Evolutionary conservation across 1,140 invertebrate genomes (phyloP), one percentile per base, ranked within the genome.

Genomic region (Drosophila repleta): DNA sequence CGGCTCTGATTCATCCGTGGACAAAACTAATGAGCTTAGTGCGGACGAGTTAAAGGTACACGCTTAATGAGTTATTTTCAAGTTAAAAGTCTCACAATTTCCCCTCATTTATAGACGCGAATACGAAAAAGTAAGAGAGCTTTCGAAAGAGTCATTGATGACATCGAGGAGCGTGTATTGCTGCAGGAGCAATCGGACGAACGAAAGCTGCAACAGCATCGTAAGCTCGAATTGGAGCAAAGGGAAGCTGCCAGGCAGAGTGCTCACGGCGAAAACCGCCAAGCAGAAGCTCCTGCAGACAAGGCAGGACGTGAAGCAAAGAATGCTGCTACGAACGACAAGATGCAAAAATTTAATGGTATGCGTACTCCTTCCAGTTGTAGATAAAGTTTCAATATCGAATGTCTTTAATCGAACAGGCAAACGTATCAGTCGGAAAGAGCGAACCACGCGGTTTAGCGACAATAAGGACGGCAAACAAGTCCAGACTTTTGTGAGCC

Each of bases 391-490:
- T 39, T 21, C 29, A 64, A 29, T 52, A 20, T 4, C 3, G 0
- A 43, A 2, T n/a, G 18, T 43, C 6, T 17, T 43, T 43, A 35
- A 18, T 43, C 1, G 35, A 51, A 13, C n/a, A 81, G 85, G 87
- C 10, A 91, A 91, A 68, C 76, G 90, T 0, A 70, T 68, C 4
- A 90, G 79, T 17, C 84, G 84, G 4, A 90, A 80, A 46, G 90
- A 91, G 51, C 74, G 90, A 1, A 90, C 85, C 4, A 90, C 90
- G 0, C 84, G 90, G 10, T 91, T 91, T 21, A 91, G 90, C 60
- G 90, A 91, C 71, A 90, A 90, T 21, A 90, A 91, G 51, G 90
- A 91, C 17, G 74, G 79, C 11, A 91, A 89, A 64, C 68, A 67
- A n/a, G 32, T 43, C 5, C 74, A 56, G 8, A 76, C 53, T n/a